phyloP scores from a whole-genome alignment of 2,113 vertebrate species.

The Pongo abelii region DNA sequence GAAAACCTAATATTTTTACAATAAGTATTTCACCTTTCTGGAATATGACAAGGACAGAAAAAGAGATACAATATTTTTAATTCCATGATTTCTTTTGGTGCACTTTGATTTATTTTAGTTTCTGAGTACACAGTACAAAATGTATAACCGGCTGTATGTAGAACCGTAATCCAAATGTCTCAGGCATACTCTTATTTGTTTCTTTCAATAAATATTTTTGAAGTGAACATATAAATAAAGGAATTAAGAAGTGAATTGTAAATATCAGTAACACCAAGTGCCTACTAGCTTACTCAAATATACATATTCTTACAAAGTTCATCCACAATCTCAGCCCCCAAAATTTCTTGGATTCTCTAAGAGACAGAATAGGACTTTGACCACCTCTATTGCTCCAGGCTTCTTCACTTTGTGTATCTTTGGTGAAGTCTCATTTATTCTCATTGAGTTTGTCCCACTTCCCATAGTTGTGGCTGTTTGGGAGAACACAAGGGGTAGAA shows the following conservation, averaged over 20 bases:
- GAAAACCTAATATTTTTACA: not conserved
- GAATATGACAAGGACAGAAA: not conserved
- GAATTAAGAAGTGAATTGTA: not conserved
- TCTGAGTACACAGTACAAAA: not conserved
- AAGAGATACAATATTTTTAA: not conserved
- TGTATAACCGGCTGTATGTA: not conserved
- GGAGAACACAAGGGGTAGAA: rapidly evolving
- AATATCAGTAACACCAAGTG: not conserved
- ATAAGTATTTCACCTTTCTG: not conserved
- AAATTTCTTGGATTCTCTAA: not conserved
- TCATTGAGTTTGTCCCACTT: not conserved
- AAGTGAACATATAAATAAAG: not conserved
- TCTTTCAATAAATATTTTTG: not conserved
- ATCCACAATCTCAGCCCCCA: not conserved
- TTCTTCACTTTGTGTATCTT: not conserved
- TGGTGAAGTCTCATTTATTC: not conserved
- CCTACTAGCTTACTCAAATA: not conserved
- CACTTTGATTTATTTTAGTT: not conserved
- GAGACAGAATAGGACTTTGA: not conserved
- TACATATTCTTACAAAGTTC: not conserved
- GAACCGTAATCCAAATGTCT: not conserved
- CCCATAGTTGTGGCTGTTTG: not conserved
- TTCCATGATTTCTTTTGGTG: not conserved
- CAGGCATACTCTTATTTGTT: not conserved
- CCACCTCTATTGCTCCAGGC: no score